These are phyloP conservation scores for Leptinotarsa haldemani DNA, from an alignment of 2,888 invertebrate species.

Conservation along the genomic window DNA sequence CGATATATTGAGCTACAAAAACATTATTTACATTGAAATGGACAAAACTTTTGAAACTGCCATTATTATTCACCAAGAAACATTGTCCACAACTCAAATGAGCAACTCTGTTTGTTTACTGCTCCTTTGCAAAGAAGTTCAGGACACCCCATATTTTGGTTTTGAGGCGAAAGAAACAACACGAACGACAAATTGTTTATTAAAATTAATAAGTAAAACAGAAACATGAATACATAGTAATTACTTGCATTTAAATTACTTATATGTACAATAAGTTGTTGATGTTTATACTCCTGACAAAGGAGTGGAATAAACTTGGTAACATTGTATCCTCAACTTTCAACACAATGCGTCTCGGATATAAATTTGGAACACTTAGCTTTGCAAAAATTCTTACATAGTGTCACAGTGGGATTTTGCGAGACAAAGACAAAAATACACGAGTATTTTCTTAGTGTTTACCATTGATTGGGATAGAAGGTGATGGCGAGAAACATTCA, in stretches of 20 bases:
- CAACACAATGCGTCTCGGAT: conserved; percentile 63
- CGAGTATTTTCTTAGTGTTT: background rate
- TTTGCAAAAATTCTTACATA: conserved; percentile 46
- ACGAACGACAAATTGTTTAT: conserved; percentile 67
- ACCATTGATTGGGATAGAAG: background rate
- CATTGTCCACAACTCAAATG: no score
- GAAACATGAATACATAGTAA: conserved; percentile 67
- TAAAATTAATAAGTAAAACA: conserved; percentile 68
- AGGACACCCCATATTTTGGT: background rate
- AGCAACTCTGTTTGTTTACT: no score
- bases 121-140: background rate
- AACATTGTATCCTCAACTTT: conserved; percentile 48
- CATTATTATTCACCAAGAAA: no score
- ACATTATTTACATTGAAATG: no score
- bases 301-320: conserved; percentile 59
- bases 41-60: no score
- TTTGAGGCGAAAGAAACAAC: background rate
- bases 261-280: conserved; percentile 64
- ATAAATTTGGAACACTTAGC: conserved; percentile 59
- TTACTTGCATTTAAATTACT: conserved; percentile 62
- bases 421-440: conserved; percentile 8
- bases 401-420: conserved; percentile 41
- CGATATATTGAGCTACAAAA: no score
- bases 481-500: conserved; percentile 6
- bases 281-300: conserved; percentile 62